Conservation (phyloP, 37 sponge, comb jelly and placozoan species). For the Agelas oroides region DNA sequence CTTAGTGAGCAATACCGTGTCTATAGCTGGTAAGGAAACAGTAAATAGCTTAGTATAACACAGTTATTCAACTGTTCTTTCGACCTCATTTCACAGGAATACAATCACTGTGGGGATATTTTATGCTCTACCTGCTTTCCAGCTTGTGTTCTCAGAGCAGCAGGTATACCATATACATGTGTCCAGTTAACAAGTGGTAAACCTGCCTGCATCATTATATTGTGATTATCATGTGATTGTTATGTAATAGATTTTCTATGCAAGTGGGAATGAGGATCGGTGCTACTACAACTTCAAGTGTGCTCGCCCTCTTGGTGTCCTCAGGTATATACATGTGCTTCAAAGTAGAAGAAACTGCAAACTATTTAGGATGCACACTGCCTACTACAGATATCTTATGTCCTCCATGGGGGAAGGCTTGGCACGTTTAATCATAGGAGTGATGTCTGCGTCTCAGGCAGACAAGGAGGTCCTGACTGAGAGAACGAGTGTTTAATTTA, state of each 20-base stretch:
- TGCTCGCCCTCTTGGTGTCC: conserved; percentile 74
- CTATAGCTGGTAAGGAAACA: conserved; percentile 52
- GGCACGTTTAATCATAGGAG: no score
- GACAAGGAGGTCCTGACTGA: no score
- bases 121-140: conserved; percentile 84
- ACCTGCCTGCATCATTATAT: no score
- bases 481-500: no score
- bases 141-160: conserved; percentile 77
- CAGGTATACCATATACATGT: not conserved
- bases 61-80: no score
- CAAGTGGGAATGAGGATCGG: conserved; percentile 88
- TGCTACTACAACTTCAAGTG: conserved; percentile 98
- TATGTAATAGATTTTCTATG: conserved; percentile 10
- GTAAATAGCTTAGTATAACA: no score
- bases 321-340: conserved; percentile 34
- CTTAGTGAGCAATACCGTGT: conserved; percentile 48
- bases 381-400: no score
- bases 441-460: no score
- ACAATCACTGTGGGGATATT: conserved; percentile 77
- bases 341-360: not conserved
- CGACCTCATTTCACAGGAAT: conserved; percentile 64
- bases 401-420: no score
- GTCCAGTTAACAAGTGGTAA: not conserved
- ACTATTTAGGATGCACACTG: no score
- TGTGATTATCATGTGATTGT: no score